Percentiles rank a stretch among this genome's conserved stretches.
These are phyloP conservation scores for Rhopalosiphum nymphaeae DNA, from an alignment of 2,888 invertebrate species.

Conservation along the genomic window DNA sequence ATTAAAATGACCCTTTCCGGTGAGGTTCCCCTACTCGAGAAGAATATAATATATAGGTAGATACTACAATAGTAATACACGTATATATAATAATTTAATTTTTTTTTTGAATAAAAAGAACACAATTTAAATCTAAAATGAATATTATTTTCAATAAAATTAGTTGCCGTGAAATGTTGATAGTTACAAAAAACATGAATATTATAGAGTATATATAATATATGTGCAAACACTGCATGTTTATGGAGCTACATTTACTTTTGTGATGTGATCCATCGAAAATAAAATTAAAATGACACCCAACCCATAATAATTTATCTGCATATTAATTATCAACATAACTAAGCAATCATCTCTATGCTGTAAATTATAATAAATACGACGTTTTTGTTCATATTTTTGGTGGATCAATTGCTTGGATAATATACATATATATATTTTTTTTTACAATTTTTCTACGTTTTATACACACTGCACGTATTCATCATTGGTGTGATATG, in stretches of 20 bases:
- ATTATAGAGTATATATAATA: no score
- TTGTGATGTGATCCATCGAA: neutral
- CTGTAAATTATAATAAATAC: neutral
- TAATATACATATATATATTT: neutral
- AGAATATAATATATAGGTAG: neutral
- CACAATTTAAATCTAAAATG: neutral
- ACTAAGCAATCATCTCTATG: neutral
- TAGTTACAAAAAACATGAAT: neutral
- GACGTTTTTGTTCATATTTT: neutral
- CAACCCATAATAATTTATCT: neutral
- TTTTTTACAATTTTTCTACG: neutral
- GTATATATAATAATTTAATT: neutral
- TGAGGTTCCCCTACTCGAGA: neutral
- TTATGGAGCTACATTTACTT: neutral
- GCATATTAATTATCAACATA: neutral
- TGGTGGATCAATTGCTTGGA: neutral
- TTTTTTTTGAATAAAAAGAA: no score
- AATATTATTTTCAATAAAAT: neutral
- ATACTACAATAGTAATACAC: neutral
- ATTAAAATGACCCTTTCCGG: neutral
- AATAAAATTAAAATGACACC: neutral
- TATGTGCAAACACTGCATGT: neutral
- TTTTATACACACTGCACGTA: neutral
- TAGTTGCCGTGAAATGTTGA: neutral
- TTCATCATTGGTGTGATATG: slow-evolving; percentile 1